Base-by-base conservation (phyloP, 2,797 vertebrate species). In the Leucoraja ocellata region DNA sequence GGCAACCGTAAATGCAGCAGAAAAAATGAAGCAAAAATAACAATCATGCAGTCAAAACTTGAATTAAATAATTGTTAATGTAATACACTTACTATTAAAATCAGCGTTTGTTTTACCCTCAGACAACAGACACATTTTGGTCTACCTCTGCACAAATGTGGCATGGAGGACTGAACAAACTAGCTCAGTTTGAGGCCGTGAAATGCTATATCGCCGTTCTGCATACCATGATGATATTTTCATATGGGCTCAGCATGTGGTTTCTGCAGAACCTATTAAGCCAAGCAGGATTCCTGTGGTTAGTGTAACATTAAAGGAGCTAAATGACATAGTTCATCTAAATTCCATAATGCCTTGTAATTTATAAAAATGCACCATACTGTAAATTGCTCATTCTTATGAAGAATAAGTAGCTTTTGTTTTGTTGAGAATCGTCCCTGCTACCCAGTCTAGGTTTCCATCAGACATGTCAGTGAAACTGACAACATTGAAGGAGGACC, bases 191-290 rank as follows among this genome's bases (percentile, higher is more conserved):
- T 84, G 54, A 84, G 54, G 54, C 81, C 54, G 14, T 58, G 11
- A 61, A 28, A 61, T 84, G 46, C 23, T 25, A 25, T 83, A 83
- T 54, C 54, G 80, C 80, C 28, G 58, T 61, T 61, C 25, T 84
- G 10, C 14, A 1, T 84, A n/a, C 14, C 54, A 61, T 28, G 81
- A 84, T 84, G 25, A 61, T 25, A 61, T 84, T 84, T 84, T 84
- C 81, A 84, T 84, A 25, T 61, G 54, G 25, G 54, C 81, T 84
- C 54, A 84, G 54, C 25, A 61, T 84, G 23, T 84, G 81, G 54
- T 84, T 61, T 61, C 81, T 25, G 61, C 54, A 84, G 54, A 84
- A 84, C 81, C 81, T 83, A 83, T 83, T 58, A 79, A 83, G 81
- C 23, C 4, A 83, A 58, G 46, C 54, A 58, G 54, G 54, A 23